phyloP scores from a whole-genome alignment of 2,888 invertebrate species.

The Mimumesa dahlbomi region DNA sequence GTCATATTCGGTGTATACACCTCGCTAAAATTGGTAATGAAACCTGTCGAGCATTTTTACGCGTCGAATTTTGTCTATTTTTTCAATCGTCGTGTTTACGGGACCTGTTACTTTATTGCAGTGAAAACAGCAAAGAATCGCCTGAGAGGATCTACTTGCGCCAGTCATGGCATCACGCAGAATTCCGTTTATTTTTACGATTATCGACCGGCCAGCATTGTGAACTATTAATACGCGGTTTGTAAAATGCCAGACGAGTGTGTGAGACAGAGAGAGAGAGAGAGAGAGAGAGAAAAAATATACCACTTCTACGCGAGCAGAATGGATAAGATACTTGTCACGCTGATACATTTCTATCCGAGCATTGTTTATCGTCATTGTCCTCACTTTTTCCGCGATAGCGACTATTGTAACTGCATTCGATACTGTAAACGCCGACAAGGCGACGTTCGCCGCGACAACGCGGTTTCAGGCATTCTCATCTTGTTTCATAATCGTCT shows the following conservation, averaged over 20 bases:
- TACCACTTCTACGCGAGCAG: constrained; percentile 9
- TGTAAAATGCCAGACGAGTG: constrained; percentile 12
- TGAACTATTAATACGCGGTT: constrained; percentile 58
- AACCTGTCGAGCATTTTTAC: not conserved
- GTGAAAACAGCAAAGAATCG: constrained; percentile 31
- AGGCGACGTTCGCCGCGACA: too few relatives aligned
- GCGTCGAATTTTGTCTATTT: constrained; percentile 23
- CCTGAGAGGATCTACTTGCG: constrained; percentile 51
- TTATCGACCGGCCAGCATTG: constrained; percentile 51
- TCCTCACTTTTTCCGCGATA: constrained; percentile 1
- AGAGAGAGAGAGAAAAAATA: constrained; percentile 14
- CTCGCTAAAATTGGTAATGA: too few relatives aligned
- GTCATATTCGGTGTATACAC: too few relatives aligned
- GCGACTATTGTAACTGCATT: not conserved
- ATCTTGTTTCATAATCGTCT: too few relatives aligned
- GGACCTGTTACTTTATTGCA: constrained; percentile 44
- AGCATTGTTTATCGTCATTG: not conserved
- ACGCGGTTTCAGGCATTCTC: too few relatives aligned
- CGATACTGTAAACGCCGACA: too few relatives aligned
- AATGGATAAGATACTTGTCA: constrained; percentile 12
- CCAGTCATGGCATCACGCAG: constrained; percentile 24
- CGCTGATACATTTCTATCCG: not conserved
- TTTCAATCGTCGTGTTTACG: constrained; percentile 34
- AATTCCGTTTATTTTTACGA: constrained; percentile 63
- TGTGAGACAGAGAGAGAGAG: too few relatives aligned